Evolutionary conservation across 2,797 vertebrate genomes (phyloP), one percentile per base, ranked within the genome.

Genomic region (Zalophus californianus): DNA sequence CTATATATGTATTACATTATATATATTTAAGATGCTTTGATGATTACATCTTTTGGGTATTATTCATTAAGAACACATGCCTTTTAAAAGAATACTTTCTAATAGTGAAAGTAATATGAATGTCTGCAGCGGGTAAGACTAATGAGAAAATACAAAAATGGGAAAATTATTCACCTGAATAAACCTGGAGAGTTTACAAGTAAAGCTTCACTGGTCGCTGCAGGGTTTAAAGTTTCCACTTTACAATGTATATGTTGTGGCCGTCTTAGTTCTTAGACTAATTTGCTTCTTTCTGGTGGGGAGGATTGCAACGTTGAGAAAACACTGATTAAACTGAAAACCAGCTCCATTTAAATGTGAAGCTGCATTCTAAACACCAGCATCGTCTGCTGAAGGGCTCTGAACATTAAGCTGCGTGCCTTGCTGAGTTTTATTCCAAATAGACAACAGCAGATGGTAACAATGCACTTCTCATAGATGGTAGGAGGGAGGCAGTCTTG

Each of bases 401-500:
- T 96, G 93, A 41, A 72, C 97, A 94, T 94, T 98, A 98, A 98
- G 98, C 98, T 96, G 93, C 95, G 48, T 38, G 97, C 96, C 98
- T 98, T 94, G 97, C 98, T 92, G 98, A 90, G 96, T 96, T 89
- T 87, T n/a, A 96, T 97, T 94, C 94, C 92, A 18, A 92, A 29
- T 44, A 95, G 97, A 95, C 98, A 94, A 87, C 92, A 96, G 98
- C 84, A 78, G 98, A 97, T 98, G 98, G 98, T 95, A 97, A 96
- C 90, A 98, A 75, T 99, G 99, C 98, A 98, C 98, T 99, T 98
- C 97, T 97, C 95, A 14, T 95, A 5, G 97, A 87, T 86, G 99
- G 99, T 97, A 99, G 99, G 99, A 98, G 99, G 99, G 99, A 99
- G 99, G 99, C 99, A 99, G 99, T 99, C 99, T 99, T 99, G 99